phyloP scores from a whole-genome alignment of 2,888 invertebrate genomes.

The Gerris lacustris region DNA sequence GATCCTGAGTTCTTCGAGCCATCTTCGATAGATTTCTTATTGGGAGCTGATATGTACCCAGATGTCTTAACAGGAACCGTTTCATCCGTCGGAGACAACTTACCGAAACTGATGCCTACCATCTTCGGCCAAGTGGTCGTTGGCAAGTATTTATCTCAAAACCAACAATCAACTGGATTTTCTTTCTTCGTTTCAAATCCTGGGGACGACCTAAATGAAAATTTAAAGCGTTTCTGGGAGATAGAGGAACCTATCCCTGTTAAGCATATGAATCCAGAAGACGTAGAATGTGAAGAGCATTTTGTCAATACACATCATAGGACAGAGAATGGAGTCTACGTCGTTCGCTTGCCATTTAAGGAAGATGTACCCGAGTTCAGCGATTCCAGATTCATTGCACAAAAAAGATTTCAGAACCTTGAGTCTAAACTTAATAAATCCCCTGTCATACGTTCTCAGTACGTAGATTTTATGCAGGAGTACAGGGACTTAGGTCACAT shows the following conservation, averaged over 20 bases:
- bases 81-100: not conserved
- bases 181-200: not conserved
- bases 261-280: not conserved
- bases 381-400: slow-evolving; percentile 11
- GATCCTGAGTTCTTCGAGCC: slow-evolving; percentile 5
- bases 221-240: slow-evolving; percentile 15
- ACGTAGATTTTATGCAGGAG: slow-evolving; percentile 26
- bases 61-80: not conserved
- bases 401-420: slow-evolving; percentile 14
- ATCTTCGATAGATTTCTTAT: not conserved
- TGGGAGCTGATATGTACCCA: slow-evolving; percentile 6
- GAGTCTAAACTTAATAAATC: slow-evolving; percentile 13
- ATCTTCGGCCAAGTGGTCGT: slow-evolving; percentile 7
- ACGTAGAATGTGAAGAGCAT: slow-evolving; percentile 13
- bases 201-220: not conserved
- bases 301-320: slow-evolving; percentile 11
- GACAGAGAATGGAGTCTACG: slow-evolving; percentile 11
- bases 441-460: slow-evolving; percentile 7
- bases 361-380: not conserved
- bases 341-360: slow-evolving; percentile 18
- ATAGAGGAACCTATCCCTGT: not conserved
- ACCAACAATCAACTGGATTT: not conserved
- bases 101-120: slow-evolving; percentile 3
- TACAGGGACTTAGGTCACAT: slow-evolving; percentile 28
- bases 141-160: not conserved